phyloP scores from a whole-genome alignment of 2,797 vertebrate species.

The Silurus lanzhouensis region DNA sequence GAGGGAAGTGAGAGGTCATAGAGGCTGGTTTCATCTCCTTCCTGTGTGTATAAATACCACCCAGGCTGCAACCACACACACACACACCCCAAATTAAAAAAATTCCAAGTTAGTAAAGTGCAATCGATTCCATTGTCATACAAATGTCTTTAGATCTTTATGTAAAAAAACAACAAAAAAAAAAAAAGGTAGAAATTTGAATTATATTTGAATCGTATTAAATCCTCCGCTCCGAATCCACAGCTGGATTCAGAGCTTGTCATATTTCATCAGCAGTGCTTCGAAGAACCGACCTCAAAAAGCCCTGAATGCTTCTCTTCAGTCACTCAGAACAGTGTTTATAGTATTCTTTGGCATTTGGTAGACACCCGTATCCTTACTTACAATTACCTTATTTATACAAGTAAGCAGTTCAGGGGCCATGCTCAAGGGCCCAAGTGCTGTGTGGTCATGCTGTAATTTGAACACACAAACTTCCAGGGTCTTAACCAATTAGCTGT shows the following conservation, averaged over 20 bases:
- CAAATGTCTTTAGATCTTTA: neutral
- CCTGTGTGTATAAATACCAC: conserved; percentile 60
- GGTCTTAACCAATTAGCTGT: no score
- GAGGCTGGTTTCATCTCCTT: conserved; percentile 64
- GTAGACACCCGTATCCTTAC: no score
- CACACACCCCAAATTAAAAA: neutral
- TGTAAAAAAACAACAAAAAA: neutral
- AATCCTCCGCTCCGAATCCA: neutral
- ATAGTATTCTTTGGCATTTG: no score
- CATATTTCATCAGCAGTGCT: neutral
- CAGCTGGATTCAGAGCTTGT: no score
- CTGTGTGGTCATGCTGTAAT: no score
- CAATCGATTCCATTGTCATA: no score
- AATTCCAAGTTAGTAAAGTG: no score
- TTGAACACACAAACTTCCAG: no score
- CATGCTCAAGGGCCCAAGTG: no score
- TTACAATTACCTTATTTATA: no score
- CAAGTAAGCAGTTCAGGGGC: no score
- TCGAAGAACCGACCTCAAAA: neutral
- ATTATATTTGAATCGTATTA: neutral
- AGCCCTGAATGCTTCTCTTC: neutral
- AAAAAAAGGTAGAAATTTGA: neutral
- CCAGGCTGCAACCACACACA: conserved; percentile 43
- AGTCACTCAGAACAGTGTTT: neutral
- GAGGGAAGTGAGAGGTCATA: conserved; percentile 64